These are phyloP conservation scores for Dendrolimus houi DNA, from an alignment of 2,888 invertebrate genomes.

Conservation along the genomic window DNA sequence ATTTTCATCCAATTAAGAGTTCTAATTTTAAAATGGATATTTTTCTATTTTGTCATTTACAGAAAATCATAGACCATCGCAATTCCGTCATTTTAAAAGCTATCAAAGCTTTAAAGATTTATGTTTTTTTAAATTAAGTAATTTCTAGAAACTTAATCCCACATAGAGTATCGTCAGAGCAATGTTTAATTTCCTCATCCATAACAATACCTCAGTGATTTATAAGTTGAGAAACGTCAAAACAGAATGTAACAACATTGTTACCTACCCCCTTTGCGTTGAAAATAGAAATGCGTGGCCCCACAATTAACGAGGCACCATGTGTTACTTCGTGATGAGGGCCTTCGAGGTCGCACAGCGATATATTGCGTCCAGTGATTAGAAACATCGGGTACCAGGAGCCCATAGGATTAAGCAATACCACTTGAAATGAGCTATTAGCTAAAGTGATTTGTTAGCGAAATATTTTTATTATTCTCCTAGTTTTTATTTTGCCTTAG, in stretches of 20 bases:
- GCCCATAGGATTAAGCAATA: slow-evolving; percentile 53
- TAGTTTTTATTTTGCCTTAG: too few relatives aligned
- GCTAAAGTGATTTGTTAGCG: slow-evolving; percentile 40
- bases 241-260: neutral
- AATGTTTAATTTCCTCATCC: neutral
- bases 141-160: too few relatives aligned
- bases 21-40: too few relatives aligned
- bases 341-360: slow-evolving; percentile 40
- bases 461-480: slow-evolving; percentile 24
- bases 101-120: too few relatives aligned
- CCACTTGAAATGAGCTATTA: slow-evolving; percentile 61
- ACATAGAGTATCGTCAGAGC: too few relatives aligned
- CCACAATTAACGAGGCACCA: slow-evolving; percentile 65
- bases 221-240: neutral
- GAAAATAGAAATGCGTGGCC: slow-evolving; percentile 31
- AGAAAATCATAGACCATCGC: too few relatives aligned
- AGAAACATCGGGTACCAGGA: slow-evolving; percentile 55
- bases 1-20: too few relatives aligned
- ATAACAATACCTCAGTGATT: neutral
- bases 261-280: neutral
- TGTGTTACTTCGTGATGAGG: slow-evolving; percentile 68
- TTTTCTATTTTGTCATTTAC: too few relatives aligned
- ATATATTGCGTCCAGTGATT: slow-evolving; percentile 65
- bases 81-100: too few relatives aligned
- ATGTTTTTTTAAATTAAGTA: too few relatives aligned